These are phyloP conservation scores for Molanna angustata DNA, from an alignment of 2,888 invertebrate genomes.

Conservation along the genomic window DNA sequence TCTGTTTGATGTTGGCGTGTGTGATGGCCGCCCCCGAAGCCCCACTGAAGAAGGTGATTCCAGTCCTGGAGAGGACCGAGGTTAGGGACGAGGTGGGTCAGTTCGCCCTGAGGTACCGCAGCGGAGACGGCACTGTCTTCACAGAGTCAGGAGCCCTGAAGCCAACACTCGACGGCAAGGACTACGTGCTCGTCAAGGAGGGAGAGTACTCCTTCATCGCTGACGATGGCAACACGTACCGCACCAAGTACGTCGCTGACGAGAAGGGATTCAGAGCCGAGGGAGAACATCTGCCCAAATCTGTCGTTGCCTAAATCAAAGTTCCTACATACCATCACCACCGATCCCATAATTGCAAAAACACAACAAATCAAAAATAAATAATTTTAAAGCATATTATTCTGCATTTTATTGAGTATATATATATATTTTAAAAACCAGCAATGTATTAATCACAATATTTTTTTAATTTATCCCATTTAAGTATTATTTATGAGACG, in stretches of 20 bases:
- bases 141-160: conserved; percentile 26
- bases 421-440: too few species aligned
- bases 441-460: too few species aligned
- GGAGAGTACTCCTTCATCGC: conserved; percentile 28
- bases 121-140: conserved; percentile 26
- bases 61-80: conserved; percentile 28
- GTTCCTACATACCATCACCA: too few species aligned
- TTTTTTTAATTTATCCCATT: too few species aligned
- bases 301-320: conserved; percentile 8
- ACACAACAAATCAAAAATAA: too few species aligned
- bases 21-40: conserved; percentile 24
- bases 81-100: conserved; percentile 27
- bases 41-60: conserved; percentile 16
- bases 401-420: too few species aligned
- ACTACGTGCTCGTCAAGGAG: conserved; percentile 28
- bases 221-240: conserved; percentile 22
- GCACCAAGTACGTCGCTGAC: conserved; percentile 26
- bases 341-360: too few species aligned
- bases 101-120: conserved; percentile 27
- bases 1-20: conserved; percentile 13
- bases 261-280: conserved; percentile 26
- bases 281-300: conserved; percentile 25
- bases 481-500: too few species aligned
- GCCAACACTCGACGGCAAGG: conserved; percentile 27
- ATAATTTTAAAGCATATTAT: too few species aligned